Evolutionary conservation across 1,140 invertebrate species (phyloP), one percentile per base, ranked within the genome.

Genomic region (Cepaea nemoralis): DNA sequence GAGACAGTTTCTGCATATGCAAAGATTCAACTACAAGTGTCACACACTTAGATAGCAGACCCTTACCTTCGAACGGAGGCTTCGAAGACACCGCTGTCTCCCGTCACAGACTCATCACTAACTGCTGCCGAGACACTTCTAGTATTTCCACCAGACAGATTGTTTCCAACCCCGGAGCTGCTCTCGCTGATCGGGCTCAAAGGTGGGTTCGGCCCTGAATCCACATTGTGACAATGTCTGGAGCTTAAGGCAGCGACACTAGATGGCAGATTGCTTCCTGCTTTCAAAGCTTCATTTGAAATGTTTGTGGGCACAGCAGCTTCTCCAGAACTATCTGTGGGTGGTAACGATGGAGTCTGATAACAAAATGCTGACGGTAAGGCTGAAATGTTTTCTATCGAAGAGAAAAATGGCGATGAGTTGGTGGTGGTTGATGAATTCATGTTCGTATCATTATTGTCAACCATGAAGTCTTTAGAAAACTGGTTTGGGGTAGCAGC

Each of bases 41-140:
- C 78, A 89, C 86, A 85, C 87, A 79, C 89, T 89, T 48, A 95
- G 94, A 6, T 95, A 95, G 19, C 96, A 96, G 89, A 98, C 97
- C 24, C 84, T 83, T 77, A 90, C 88, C 87, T 89, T 82, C 90
- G 90, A 67, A 95, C 94, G 6, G 95, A 95, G 22, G 97, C 97
- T 89, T 98, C 97, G 91, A 98, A 99, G 27, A 99, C 97, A 0
- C 97, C 97, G 0, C 96, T 98, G 89, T 99, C 97, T 0, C 97
- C 97, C 50, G 97, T 97, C 33, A 99, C 97, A 55, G 97, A 98
- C 89, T 98, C 97, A 91, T 98, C 97, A 91, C 96, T 98, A 0
- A 98, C 97, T 39, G 97, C 97, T 42, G 97, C 97, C 12, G 96
- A 98, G 33, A 98, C 96, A 87, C 89, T 90, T 19, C 89, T 85